Evolutionary conservation across 1,140 invertebrate species (phyloP), one percentile per base, ranked within the genome.

Genomic region (Vanessa atalanta): DNA sequence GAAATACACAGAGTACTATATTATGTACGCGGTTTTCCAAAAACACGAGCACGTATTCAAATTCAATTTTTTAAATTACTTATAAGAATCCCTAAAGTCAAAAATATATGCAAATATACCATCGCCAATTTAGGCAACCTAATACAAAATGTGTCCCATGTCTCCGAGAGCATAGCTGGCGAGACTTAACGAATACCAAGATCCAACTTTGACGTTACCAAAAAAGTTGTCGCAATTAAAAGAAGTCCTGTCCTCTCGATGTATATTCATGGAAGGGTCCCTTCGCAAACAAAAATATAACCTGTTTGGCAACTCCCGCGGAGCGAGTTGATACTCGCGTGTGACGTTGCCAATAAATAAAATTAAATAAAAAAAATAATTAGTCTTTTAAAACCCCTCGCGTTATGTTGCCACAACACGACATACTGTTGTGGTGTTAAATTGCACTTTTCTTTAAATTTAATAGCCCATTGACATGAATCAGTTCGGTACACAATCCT

Each of bases 281-380:
- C 50, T 50, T 53, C n/a, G 51, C 15, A 57, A 57, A 67, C 78
- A 65, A 75, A 61, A 75, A 66, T 53, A 43, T 71, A 76, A 72
- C 77, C 70, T 72, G 72, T 79, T 65, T 61, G 64, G 37, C 80
- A 67, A 75, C 81, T 86, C 81, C 80, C 82, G 80, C 73, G 75
- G 84, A 37, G 84, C 48, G 79, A 77, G 74, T 47, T 53, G 43
- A 14, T 43, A 74, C 53, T 89, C 79, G 85, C 88, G 86, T 89
- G 88, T 78, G 73, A 69, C 70, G 76, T 72, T 82, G 77, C 75
- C 83, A 85, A 87, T 87, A 88, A 88, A 88, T 85, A 86, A 88
- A 88, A 90, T 88, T 87, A 84, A 88, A 88, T 84, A 85, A 87
- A 87, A 86, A 88, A 87, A 87, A 87, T 86, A 88, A 87, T 87